Conservation (phyloP, 2,113 vertebrate genomes). For the Notothenia coriiceps region DNA sequence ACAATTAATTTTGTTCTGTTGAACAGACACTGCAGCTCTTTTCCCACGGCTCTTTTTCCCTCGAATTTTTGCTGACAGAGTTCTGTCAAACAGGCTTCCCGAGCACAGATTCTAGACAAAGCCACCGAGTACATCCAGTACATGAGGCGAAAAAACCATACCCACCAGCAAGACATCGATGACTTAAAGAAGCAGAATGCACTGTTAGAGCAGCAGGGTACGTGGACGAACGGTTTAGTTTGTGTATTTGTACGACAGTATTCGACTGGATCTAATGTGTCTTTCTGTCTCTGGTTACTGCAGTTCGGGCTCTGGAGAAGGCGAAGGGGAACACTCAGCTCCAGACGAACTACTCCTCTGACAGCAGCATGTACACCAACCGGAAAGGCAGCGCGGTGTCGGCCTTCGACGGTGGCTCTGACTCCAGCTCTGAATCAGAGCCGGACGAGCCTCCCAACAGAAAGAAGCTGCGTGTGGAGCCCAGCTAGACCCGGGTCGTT, state of each 20-base stretch:
- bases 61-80: conserved; percentile 72
- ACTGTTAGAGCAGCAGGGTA: conserved; percentile 95
- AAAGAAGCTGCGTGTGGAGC: conserved; percentile 94
- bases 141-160: conserved; percentile 98
- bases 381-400: conserved; percentile 96
- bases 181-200: conserved; percentile 96
- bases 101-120: conserved; percentile 99
- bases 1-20: conserved; percentile 17
- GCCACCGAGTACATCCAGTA: conserved; percentile 99
- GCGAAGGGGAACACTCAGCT: conserved; percentile 93
- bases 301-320: conserved; percentile 96
- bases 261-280: neutral
- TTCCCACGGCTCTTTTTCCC: conserved; percentile 42
- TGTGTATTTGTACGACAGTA: neutral
- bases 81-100: conserved; percentile 91
- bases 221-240: conserved; percentile 30
- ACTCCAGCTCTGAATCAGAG: conserved; percentile 95
- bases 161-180: conserved; percentile 98
- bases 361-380: conserved; percentile 97
- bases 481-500: conserved; percentile 83
- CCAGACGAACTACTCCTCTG: conserved; percentile 91
- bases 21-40: conserved; percentile 34
- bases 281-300: conserved; percentile 12
- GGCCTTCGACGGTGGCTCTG: conserved; percentile 94
- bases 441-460: conserved; percentile 92